Evolutionary conservation across 2,888 invertebrate species (phyloP).

Genomic region (Caenorhabditis angaria): DNA sequence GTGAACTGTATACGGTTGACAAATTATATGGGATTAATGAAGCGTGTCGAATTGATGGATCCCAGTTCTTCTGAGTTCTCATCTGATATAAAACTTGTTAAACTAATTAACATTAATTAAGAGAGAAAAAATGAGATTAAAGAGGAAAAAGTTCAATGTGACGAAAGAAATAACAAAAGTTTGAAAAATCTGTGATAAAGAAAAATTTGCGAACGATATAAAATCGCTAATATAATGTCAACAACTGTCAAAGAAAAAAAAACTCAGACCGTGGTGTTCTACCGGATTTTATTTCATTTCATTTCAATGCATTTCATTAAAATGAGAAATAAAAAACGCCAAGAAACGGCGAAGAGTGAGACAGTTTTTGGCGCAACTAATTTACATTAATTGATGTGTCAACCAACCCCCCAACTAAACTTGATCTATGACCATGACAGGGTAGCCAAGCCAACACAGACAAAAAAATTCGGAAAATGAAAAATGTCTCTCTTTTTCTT

Average conservation of each 20-base stretch:
- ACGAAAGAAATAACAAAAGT: neutral
- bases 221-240: too few relatives aligned
- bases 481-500: neutral
- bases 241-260: slow-evolving; percentile 5
- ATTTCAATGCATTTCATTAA: too few relatives aligned
- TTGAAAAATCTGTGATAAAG: neutral
- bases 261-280: too few relatives aligned
- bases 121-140: neutral
- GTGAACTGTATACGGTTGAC: slow-evolving; percentile 19
- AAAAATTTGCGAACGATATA: too few relatives aligned
- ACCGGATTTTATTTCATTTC: too few relatives aligned
- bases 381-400: slow-evolving; percentile 4
- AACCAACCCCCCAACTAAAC: too few relatives aligned
- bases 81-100: slow-evolving; percentile 14
- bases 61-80: slow-evolving; percentile 31
- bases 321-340: too few relatives aligned
- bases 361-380: neutral
- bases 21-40: slow-evolving; percentile 30
- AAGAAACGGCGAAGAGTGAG: neutral
- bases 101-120: neutral
- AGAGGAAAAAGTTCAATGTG: neutral
- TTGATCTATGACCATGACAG: slow-evolving; percentile 13
- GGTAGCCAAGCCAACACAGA: neutral
- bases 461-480: neutral
- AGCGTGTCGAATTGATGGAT: slow-evolving; percentile 21